Percentiles rank a stretch among this genome's conserved stretches.
Evolutionary conservation across 2,113 vertebrate species (phyloP).

Genomic region (Phyllostomus discolor): DNA sequence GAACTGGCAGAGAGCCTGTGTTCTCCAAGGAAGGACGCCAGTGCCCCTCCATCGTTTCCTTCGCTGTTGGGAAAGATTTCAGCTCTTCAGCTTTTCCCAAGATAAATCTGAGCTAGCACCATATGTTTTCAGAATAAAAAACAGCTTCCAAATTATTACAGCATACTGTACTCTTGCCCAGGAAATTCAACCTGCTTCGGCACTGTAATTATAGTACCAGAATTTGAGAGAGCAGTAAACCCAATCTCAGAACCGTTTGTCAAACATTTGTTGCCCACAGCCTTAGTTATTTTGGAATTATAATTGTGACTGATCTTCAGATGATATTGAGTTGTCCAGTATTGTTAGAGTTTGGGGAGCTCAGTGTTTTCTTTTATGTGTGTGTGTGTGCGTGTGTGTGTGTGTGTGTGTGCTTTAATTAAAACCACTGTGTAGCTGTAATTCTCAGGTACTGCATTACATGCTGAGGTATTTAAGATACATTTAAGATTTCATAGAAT

Average conservation of each 20-base stretch:
- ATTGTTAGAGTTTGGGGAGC: neutral
- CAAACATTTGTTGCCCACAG: neutral
- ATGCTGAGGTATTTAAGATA: neutral
- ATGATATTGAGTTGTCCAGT: neutral
- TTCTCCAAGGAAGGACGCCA: neutral
- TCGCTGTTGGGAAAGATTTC: slow-evolving; percentile 52
- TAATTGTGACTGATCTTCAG: neutral
- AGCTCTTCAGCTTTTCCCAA: slow-evolving; percentile 58
- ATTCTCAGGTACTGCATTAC: neutral
- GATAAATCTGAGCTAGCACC: slow-evolving; percentile 62
- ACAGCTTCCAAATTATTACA: slow-evolving; percentile 64
- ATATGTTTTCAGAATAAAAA: slow-evolving; percentile 68
- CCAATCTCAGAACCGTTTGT: neutral
- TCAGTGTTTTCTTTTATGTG: neutral
- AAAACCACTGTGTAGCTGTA: neutral
- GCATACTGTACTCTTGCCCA: neutral
- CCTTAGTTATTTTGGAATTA: neutral
- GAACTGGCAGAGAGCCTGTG: slow-evolving; percentile 49
- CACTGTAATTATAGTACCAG: neutral
- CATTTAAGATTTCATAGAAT: neutral
- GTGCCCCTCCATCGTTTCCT: neutral
- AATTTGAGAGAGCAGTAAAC: neutral
- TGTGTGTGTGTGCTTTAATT: neutral
- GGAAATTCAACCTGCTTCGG: slow-evolving; percentile 38
- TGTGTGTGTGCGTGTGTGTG: neutral